phyloP scores from a whole-genome alignment of 2,797 vertebrate genomes.

The Silurus lanzhouensis region DNA sequence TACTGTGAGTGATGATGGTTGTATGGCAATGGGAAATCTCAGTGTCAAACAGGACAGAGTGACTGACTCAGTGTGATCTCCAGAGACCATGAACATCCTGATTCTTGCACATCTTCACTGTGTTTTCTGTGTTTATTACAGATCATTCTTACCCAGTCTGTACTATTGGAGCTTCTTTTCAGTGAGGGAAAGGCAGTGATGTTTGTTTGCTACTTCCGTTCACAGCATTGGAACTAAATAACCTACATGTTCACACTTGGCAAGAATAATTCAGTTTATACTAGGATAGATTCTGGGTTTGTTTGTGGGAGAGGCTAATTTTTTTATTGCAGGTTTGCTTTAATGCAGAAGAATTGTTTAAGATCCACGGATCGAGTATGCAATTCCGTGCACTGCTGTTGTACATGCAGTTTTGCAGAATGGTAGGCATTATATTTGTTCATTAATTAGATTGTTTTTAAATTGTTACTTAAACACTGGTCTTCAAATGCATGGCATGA shows the following conservation, averaged over 20 bases:
- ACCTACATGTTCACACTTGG: neutral
- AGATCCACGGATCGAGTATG: neutral
- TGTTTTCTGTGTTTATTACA: conserved; percentile 2
- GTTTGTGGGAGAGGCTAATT: neutral
- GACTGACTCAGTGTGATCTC: conserved; percentile 37
- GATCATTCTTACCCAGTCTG: conserved; percentile 1
- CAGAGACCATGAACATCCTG: neutral
- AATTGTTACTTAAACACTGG: neutral
- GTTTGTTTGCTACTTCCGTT: neutral
- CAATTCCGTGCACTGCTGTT: neutral
- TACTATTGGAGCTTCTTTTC: neutral
- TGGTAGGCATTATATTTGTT: neutral
- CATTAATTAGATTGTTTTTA: neutral
- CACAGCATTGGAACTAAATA: neutral
- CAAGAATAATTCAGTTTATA: conserved; percentile 3
- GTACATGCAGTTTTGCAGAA: neutral
- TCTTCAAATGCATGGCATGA: no score
- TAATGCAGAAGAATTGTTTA: neutral
- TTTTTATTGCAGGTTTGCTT: neutral
- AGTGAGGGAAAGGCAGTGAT: neutral
- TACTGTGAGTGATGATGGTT: conserved; percentile 36
- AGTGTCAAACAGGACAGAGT: conserved; percentile 36
- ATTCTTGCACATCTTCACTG: neutral
- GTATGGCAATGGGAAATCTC: conserved; percentile 38
- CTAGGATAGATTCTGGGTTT: neutral